Percentiles rank a stretch among this genome's conserved stretches.
Conservation (phyloP, 2,888 invertebrate species). For the Ganaspis brasiliensis region DNA sequence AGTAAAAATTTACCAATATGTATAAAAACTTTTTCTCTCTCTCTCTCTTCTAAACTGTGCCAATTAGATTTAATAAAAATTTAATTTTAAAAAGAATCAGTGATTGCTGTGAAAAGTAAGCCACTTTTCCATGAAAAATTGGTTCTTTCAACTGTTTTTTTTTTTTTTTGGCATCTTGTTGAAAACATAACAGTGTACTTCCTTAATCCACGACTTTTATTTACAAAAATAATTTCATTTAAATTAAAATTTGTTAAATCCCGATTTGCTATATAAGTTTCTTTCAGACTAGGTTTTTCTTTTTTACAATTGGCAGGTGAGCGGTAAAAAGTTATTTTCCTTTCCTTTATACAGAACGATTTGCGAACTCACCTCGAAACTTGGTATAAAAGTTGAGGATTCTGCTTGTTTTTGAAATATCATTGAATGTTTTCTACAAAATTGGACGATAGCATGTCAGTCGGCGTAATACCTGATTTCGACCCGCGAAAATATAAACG, state of each 20-base stretch:
- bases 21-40: not conserved
- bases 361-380: not conserved
- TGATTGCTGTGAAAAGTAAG: too few species aligned
- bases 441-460: slow-evolving; percentile 38
- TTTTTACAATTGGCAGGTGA: not conserved
- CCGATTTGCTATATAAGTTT: not conserved
- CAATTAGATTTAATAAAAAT: not conserved
- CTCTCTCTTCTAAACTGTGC: too few species aligned
- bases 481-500: slow-evolving; percentile 63
- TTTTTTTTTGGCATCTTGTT: not conserved
- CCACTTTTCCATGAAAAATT: not conserved
- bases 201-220: not conserved
- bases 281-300: not conserved
- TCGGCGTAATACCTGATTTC: slow-evolving; percentile 56
- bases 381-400: not conserved
- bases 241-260: not conserved
- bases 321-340: not conserved
- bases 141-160: too few species aligned
- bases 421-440: slow-evolving; percentile 26
- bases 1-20: too few species aligned
- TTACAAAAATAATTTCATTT: slow-evolving; percentile 4
- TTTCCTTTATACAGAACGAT: not conserved
- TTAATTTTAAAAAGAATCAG: not conserved
- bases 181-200: not conserved
- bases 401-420: not conserved